Evolutionary conservation across 2,797 vertebrate genomes (phyloP).

Genomic region (Netta rufina): DNA sequence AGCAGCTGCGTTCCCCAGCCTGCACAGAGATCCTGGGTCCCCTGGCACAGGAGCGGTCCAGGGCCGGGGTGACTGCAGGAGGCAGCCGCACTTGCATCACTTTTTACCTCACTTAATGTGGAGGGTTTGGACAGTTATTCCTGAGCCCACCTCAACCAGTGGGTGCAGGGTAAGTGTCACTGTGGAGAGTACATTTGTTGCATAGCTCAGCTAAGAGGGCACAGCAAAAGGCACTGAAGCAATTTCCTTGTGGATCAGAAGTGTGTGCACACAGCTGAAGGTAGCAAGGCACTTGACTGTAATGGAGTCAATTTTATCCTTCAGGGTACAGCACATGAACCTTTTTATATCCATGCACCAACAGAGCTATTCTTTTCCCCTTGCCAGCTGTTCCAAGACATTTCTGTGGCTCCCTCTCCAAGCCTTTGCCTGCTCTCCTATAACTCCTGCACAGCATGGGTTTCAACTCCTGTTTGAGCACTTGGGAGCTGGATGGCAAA

Average conservation of each 20-base stretch:
- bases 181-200: background rate
- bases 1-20: background rate
- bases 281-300: background rate
- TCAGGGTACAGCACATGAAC: constrained; percentile 12
- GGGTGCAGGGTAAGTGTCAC: accelerated
- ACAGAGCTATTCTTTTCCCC: background rate
- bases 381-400: background rate
- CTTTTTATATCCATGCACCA: background rate
- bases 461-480: background rate
- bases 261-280: constrained; percentile 35
- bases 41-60: too few relatives aligned
- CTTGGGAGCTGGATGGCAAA: background rate
- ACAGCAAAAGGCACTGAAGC: constrained; percentile 1
- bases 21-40: background rate
- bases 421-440: background rate
- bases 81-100: too few relatives aligned
- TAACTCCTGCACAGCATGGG: background rate
- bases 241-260: background rate
- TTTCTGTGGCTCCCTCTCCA: background rate
- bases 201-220: background rate
- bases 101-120: too few relatives aligned
- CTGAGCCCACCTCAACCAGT: accelerated
- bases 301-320: constrained; percentile 45
- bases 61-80: too few relatives aligned
- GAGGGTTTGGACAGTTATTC: background rate